phyloP scores from a whole-genome alignment of 2,113 vertebrate genomes.

The Chaetodon auriga region DNA sequence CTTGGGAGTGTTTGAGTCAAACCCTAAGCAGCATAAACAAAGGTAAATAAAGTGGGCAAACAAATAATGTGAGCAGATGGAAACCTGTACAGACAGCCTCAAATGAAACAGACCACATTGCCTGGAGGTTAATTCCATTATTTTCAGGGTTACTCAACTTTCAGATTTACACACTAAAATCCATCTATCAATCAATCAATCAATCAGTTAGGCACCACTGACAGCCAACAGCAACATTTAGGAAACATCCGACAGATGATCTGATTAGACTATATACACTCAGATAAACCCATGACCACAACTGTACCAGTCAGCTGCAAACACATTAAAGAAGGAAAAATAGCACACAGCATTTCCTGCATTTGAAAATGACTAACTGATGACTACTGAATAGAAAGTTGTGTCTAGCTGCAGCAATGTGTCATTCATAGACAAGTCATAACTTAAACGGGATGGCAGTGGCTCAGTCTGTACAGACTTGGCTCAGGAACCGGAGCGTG shows the following conservation, averaged over 20 bases:
- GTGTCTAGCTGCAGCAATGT: conserved; percentile 7
- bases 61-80: conserved; percentile 74
- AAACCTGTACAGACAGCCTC: conserved; percentile 86
- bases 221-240: conserved; percentile 28
- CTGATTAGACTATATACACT: conserved; percentile 27
- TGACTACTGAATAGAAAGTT: conserved; percentile 7
- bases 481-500: no score
- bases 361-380: conserved; percentile 17
- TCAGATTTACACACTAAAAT: conserved; percentile 21
- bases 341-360: not conserved
- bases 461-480: no score
- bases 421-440: conserved; percentile 26
- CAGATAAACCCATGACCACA: not conserved
- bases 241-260: conserved; percentile 31
- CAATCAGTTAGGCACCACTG: conserved; percentile 17
- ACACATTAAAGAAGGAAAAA: not conserved
- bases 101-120: conserved; percentile 43
- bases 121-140: conserved; percentile 25
- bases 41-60: conserved; percentile 92
- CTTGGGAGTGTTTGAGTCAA: conserved; percentile 82
- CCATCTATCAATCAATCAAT: conserved; percentile 43
- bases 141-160: conserved; percentile 7
- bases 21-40: conserved; percentile 87
- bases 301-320: not conserved
- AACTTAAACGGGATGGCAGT: not conserved